These are phyloP conservation scores for Volucella bombylans DNA, from an alignment of 2,888 invertebrate species.

Conservation along the genomic window DNA sequence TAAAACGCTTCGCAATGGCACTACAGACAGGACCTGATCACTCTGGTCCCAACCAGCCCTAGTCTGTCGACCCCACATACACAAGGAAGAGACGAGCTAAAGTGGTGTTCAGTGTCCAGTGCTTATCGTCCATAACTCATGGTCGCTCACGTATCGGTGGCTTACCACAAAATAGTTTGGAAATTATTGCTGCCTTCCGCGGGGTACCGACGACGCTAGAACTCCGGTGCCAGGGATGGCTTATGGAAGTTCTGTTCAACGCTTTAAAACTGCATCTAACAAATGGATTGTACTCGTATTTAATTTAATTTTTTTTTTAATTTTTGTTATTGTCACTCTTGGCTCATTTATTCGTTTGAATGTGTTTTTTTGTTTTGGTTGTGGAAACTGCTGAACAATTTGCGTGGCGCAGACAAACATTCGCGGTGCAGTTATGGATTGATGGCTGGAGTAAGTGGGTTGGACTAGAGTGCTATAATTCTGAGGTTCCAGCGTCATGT, in stretches of 20 bases:
- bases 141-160: constrained; percentile 74
- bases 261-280: constrained; percentile 71
- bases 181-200: constrained; percentile 61
- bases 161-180: constrained; percentile 72
- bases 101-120: constrained; percentile 55
- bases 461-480: not conserved
- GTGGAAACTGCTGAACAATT: constrained; percentile 43
- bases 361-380: constrained; percentile 37
- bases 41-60: too few relatives aligned
- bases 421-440: constrained; percentile 25
- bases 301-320: constrained; percentile 8
- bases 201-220: too few relatives aligned
- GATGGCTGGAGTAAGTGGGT: constrained; percentile 10
- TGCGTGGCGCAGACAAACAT: constrained; percentile 48
- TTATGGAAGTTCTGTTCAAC: constrained; percentile 51
- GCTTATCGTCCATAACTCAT: constrained; percentile 73
- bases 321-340: too few relatives aligned
- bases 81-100: constrained; percentile 11
- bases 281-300: constrained; percentile 62
- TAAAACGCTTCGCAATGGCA: constrained; percentile 48
- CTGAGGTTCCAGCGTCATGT: not conserved
- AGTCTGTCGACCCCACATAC: constrained; percentile 3
- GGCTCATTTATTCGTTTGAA: not conserved
- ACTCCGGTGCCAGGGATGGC: not conserved
- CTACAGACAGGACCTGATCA: not conserved